Base-by-base conservation (phyloP, 2,113 vertebrate species). In the Chauna torquata region DNA sequence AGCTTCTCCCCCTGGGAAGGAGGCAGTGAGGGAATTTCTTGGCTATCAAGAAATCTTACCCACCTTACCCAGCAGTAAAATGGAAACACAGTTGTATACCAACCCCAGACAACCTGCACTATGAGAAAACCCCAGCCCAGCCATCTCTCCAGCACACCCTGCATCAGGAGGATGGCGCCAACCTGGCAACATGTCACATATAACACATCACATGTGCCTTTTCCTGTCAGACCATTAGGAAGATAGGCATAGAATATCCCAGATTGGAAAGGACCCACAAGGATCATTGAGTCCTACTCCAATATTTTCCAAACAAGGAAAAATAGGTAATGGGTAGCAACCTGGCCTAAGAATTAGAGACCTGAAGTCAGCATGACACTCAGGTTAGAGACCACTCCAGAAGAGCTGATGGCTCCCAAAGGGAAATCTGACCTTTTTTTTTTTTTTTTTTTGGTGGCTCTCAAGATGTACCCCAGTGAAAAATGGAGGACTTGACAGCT, bases 61-160 rank as follows among this genome's bases (percentile, higher is more conserved):
- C 52, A 55, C 5, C 2, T 23, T 69, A 80, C 40, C 32, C 50
- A 62, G 11, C 16, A 82, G 16, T 61, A 16, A 76, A 82, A 64
- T 32, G 13, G 57, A 82, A 32, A 7, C 7, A 18, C 70, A 5
- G 1, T 30, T 64, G 9, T 50, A 20, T 9, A 47, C 3, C 40
- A 71, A 61, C 9, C 27, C 36, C 52, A 87, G 50, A 75, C n/a
- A 30, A 61, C 8, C 17, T 22, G 20, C 45, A 12, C 14, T 61
- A 2, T 40, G 18, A 72, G 75, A 88, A 38, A 42, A 50, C 6
- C 7, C 9, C 38, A 85, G 16, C 8, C 19, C 5, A 55, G 12
- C 3, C 0, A 0, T 42, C 11, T 45, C 8, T 38, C 25, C 58
- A 66, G 17, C 74, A 94, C 40, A 61, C 3, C 28, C 28, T 69